Evolutionary conservation across 2,797 vertebrate species (phyloP).

Genomic region (Pantherophis vulpinus): DNA sequence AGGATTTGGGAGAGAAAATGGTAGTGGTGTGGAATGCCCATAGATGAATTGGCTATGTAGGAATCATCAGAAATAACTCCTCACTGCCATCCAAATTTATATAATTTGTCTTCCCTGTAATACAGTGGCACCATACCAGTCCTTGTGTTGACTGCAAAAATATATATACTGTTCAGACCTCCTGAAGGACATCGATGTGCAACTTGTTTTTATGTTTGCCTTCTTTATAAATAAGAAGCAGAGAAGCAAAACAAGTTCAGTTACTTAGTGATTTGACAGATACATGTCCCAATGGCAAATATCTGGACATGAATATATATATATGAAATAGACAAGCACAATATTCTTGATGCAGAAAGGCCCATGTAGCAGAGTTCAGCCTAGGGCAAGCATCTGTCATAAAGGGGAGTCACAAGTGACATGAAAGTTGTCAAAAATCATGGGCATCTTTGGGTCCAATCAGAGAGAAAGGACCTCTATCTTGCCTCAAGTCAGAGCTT

Average conservation of each 20-base stretch:
- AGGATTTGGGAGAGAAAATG: neutral
- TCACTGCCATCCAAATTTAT: neutral
- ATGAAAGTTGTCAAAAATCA: conserved; percentile 18
- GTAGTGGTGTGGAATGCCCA: neutral
- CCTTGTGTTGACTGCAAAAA: neutral
- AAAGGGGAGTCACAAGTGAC: conserved; percentile 1
- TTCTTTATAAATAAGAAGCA: neutral
- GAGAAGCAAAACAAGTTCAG: neutral
- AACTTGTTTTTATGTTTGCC: neutral
- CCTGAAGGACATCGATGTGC: neutral
- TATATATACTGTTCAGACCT: neutral
- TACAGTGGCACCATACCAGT: neutral
- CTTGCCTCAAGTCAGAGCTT: neutral
- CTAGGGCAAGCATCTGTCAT: conserved; percentile 19
- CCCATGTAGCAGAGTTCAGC: conserved; percentile 2
- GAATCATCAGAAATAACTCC: neutral
- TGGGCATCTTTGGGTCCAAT: neutral
- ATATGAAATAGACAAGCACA: neutral
- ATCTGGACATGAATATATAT: neutral
- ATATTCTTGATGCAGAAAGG: neutral
- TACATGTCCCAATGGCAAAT: conserved; percentile 13
- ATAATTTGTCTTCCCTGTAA: neutral
- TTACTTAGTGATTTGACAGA: conserved; percentile 12
- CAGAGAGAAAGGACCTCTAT: neutral
- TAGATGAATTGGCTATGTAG: neutral